These are phyloP conservation scores for Oophaga sylvatica DNA, from an alignment of 2,797 vertebrate genomes.

Conservation along the genomic window DNA sequence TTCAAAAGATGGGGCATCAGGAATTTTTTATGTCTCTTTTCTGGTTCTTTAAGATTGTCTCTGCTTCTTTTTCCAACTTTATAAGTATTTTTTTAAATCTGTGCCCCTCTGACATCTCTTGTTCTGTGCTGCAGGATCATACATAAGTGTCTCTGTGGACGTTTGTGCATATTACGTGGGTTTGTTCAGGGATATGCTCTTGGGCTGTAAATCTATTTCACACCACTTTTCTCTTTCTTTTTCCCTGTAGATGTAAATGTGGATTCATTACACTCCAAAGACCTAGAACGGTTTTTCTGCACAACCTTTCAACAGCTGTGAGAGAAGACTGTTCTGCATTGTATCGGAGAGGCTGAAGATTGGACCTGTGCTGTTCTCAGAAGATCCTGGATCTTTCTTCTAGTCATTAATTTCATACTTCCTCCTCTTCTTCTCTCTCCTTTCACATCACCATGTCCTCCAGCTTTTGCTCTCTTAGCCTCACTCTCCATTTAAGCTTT, in stretches of 20 bases:
- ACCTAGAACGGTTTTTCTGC: constrained; percentile 36
- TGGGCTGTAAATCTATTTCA: not conserved
- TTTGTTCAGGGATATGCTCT: not conserved
- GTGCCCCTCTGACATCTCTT: too few species aligned
- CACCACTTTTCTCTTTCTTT: not conserved
- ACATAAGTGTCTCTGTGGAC: not conserved
- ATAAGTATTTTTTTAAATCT: too few species aligned
- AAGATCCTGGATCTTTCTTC: constrained; percentile 3
- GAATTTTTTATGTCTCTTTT: too few species aligned
- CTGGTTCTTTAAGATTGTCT: too few species aligned
- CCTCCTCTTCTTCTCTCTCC: not conserved
- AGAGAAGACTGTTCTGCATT: constrained; percentile 39
- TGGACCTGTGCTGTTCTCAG: constrained; percentile 7
- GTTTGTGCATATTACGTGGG: not conserved
- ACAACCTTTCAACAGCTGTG: constrained; percentile 4
- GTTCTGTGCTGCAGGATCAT: too few species aligned
- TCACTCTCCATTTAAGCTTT: constrained; percentile 80
- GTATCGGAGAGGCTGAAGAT: not conserved
- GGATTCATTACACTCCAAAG: constrained; percentile 33
- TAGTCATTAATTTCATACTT: not conserved
- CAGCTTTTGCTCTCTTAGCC: constrained; percentile 78
- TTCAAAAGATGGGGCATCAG: too few species aligned
- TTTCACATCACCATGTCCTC: constrained; percentile 74
- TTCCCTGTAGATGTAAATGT: constrained; percentile 9
- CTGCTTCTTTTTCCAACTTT: too few species aligned